Evolutionary conservation across 2,113 vertebrate genomes (phyloP), one percentile per base, ranked within the genome.

Genomic region (Coracopsis vasa): DNA sequence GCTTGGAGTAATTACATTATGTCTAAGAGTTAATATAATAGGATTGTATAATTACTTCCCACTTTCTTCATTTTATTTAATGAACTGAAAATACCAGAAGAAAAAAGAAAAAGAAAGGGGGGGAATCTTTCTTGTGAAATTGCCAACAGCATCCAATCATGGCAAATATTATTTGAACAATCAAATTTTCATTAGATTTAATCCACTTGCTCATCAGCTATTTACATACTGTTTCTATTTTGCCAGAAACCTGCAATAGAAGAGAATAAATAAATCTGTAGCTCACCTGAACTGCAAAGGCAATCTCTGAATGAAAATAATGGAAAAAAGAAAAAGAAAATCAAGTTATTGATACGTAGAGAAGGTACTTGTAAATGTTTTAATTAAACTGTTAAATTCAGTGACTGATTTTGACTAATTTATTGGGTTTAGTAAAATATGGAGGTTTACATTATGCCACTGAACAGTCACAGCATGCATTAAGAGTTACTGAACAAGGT

Each of bases 271-370:
- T 39, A 67, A 28, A 73, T 51, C 16, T 48, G 44, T 33, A 65
- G 20, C 95, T 96, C 53, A 97, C 96, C 96, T 93, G 62, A 66
- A 10, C 47, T 90, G 94, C 96, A 58, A 95, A 95, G n/a, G 74
- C 82, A 83, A 27, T 2, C 48, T 72, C 96, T 97, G 21, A 62
- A 80, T 74, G 11, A 28, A 77, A 92, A 74, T 70, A 80, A 56
- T 1, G 0, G n/a, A 60, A 31, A 74, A 3, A 84, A 45, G 20
- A 11, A 41, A 33, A 47, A 18, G 20, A 6, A 48, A 6, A 48
- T 23, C 4, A 31, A 45, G 13, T 60, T 72, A 86, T 13, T 88
- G 5, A 53, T 6, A 78, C 17, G 10, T 18, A 86, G 50, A 80
- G 27, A 51, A 41, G 7, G 66, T 11, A 29, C 19, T 69, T 3